Conservation (phyloP, 2,797 vertebrate genomes). For the Schizopygopsis malacanthus region DNA sequence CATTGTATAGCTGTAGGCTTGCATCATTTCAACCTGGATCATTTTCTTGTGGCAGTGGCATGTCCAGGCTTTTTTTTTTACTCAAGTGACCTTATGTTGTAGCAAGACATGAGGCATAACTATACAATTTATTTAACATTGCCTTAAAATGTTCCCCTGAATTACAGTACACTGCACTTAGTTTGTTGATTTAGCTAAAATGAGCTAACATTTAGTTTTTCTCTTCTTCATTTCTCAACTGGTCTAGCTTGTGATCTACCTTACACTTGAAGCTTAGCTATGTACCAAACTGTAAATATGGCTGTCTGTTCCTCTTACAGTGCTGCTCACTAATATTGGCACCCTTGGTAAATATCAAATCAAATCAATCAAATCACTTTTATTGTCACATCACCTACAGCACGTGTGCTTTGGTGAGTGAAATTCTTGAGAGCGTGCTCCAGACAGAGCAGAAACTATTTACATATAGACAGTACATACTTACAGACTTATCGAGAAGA, state of each 20-base stretch:
- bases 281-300: neutral
- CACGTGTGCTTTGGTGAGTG: too few relatives aligned
- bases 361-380: too few relatives aligned
- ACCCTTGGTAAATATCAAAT: too few relatives aligned
- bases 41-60: neutral
- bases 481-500: too few relatives aligned
- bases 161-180: neutral
- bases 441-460: too few relatives aligned
- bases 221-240: neutral
- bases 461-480: too few relatives aligned
- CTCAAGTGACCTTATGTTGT: neutral
- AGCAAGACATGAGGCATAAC: neutral
- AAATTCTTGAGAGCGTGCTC: too few relatives aligned
- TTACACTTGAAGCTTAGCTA: neutral
- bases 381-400: too few relatives aligned
- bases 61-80: neutral
- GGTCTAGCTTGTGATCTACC: neutral
- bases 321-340: too few relatives aligned
- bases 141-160: neutral
- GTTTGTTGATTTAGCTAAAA: neutral
- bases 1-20: neutral
- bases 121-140: neutral
- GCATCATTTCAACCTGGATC: conserved; percentile 17
- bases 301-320: neutral
- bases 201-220: neutral